phyloP scores from a whole-genome alignment of 2,888 invertebrate genomes.

The Helicoverpa assulta region DNA sequence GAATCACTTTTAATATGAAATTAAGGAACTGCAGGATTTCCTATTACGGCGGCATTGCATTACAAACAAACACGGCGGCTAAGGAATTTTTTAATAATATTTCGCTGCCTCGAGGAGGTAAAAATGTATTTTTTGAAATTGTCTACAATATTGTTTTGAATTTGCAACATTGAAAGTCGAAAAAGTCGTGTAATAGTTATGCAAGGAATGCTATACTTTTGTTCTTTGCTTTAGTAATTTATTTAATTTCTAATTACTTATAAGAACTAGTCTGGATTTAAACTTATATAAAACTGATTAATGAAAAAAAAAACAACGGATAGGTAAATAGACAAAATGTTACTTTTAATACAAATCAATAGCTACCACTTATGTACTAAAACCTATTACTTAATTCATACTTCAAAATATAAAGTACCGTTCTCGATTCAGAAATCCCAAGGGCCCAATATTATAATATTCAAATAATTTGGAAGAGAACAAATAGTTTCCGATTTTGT shows the following conservation, averaged over 20 bases:
- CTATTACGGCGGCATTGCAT: not conserved
- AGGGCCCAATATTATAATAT: conserved; percentile 9
- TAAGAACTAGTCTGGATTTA: too few species aligned
- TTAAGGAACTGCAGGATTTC: conserved; percentile 17
- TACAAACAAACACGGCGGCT: conserved; percentile 1
- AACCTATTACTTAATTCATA: not conserved
- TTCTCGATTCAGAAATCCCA: conserved; percentile 14
- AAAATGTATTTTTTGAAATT: too few species aligned
- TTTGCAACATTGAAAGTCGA: not conserved
- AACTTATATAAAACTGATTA: too few species aligned
- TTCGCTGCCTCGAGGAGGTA: not conserved
- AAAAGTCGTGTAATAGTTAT: not conserved
- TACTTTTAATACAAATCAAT: not conserved
- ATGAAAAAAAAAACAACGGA: too few species aligned
- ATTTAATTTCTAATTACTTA: too few species aligned
- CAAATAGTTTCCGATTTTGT: conserved; percentile 26
- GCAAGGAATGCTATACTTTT: too few species aligned
- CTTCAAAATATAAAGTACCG: not conserved
- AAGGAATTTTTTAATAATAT: not conserved
- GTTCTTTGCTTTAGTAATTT: too few species aligned
- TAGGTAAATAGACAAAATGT: not conserved
- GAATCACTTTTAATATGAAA: conserved; percentile 14
- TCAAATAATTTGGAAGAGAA: conserved; percentile 18
- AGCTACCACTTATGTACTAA: not conserved
- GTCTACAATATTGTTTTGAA: too few species aligned